phyloP scores from a whole-genome alignment of 2,113 vertebrate genomes.

The Chionodraco myersi region DNA sequence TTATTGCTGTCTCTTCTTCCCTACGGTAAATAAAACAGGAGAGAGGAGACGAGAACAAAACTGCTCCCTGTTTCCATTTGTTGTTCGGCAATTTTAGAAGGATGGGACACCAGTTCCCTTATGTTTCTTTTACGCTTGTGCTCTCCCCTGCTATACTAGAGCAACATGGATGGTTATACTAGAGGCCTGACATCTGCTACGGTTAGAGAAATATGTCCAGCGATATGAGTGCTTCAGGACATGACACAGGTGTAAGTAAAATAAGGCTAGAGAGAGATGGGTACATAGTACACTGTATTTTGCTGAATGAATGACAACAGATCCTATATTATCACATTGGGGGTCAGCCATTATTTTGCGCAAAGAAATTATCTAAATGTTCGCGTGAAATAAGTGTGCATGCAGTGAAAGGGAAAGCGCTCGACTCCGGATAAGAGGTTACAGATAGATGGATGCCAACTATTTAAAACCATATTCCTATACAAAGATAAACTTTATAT shows the following conservation, averaged over 20 bases:
- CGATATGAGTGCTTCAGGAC: slow-evolving; percentile 8
- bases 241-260: slow-evolving; percentile 1
- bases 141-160: neutral
- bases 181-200: slow-evolving; percentile 17
- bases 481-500: no score
- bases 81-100: slow-evolving; percentile 18
- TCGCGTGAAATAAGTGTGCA: no score
- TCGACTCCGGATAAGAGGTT: no score
- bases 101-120: neutral
- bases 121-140: neutral
- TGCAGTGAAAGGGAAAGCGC: no score
- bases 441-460: no score
- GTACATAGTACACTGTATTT: neutral
- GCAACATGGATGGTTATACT: slow-evolving; percentile 10
- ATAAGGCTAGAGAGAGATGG: neutral
- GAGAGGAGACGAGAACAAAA: neutral
- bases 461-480: no score
- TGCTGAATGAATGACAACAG: neutral
- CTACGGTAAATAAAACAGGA: slow-evolving; percentile 50
- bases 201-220: neutral
- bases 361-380: no score
- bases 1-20: slow-evolving; percentile 48
- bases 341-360: no score
- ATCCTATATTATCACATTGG: no score
- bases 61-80: slow-evolving; percentile 13